Base-by-base conservation (phyloP, 2,888 invertebrate genomes). In the Pristionchus maxplancki region DNA sequence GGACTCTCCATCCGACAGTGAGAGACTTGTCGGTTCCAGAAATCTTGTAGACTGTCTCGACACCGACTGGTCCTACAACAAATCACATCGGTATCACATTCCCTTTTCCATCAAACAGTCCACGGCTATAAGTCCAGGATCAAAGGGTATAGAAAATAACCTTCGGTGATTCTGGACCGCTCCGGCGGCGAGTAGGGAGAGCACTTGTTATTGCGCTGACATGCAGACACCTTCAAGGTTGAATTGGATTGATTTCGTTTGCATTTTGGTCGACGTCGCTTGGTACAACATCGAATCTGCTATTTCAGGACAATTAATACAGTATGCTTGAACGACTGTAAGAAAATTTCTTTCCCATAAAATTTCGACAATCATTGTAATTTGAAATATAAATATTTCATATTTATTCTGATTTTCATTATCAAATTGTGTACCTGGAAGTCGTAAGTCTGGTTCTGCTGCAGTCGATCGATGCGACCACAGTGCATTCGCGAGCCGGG, bases 401-500 rank as follows among this genome's bases (percentile, higher is more conserved):
- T n/a, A n/a, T n/a, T n/a, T 50, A 17, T 17, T 2, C 0, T 50
- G 4, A 50, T 50, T 20, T 50, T 28, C 6, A 64, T 24, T 13
- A 24, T 5, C 4, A 11, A 4, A 64, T 64, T 9, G 11, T 58
- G 8, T 40, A 90, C 92, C 89, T 93, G 92, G 91, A 94, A 93
- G 87, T 94, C 94, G 89, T 95, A 95, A 24, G 92, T 89, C 90
- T 92, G 91, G 40, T 94, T 93, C 24, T 93, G 93, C 87, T 91
- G 90, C 87, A 95, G 90, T 64, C 92, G 91, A 87, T 92, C 92
- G 88, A 94, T 93, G 71, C 92, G 89, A 81, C 94, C 94, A 85
- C 95, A 95, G 84, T 93, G 93, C 37, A 93, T 89, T 88, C 92
- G 89, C 9, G 92, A 86, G 58, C 92, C 92, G 28, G 93, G 93